Percentiles rank a stretch among this genome's conserved stretches.
These are phyloP conservation scores for Phalangium opilio DNA, from an alignment of 2,888 invertebrate genomes.

Conservation along the genomic window DNA sequence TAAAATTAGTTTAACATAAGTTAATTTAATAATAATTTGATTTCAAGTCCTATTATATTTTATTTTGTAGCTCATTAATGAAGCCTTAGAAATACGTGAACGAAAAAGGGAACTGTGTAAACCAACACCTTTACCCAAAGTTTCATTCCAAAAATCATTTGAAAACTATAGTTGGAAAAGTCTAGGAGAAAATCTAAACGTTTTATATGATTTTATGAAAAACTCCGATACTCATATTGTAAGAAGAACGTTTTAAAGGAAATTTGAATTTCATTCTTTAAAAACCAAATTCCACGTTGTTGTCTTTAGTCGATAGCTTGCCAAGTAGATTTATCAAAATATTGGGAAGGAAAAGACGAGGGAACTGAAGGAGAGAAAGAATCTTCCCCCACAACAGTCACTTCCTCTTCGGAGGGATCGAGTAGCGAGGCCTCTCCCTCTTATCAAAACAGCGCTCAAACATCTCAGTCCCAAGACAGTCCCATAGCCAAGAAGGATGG, in stretches of 20 bases:
- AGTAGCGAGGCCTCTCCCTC: conserved; percentile 7
- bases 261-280: too few species aligned
- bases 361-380: conserved; percentile 3
- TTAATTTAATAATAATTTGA: too few species aligned
- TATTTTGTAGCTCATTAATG: conserved; percentile 27
- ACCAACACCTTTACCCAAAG: conserved; percentile 23
- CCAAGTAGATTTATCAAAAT: conserved; percentile 23
- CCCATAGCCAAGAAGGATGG: too few species aligned
- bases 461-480: too few species aligned
- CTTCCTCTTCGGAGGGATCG: conserved; percentile 13
- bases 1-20: too few species aligned
- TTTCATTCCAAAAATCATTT: conserved; percentile 25
- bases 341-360: conserved; percentile 8
- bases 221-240: conserved; percentile 24
- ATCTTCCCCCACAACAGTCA: conserved; percentile 4
- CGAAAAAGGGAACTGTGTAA: conserved; percentile 26
- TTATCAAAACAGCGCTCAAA: too few species aligned
- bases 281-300: too few species aligned
- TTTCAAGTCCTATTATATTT: too few species aligned
- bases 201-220: conserved; percentile 27
- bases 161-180: conserved; percentile 28
- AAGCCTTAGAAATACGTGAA: conserved; percentile 27
- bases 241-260: too few species aligned
- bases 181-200: conserved; percentile 28
- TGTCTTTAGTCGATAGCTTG: conserved; percentile 26